These are phyloP conservation scores for Macroramphosus scolopax DNA, from an alignment of 2,797 vertebrate genomes.

Conservation along the genomic window DNA sequence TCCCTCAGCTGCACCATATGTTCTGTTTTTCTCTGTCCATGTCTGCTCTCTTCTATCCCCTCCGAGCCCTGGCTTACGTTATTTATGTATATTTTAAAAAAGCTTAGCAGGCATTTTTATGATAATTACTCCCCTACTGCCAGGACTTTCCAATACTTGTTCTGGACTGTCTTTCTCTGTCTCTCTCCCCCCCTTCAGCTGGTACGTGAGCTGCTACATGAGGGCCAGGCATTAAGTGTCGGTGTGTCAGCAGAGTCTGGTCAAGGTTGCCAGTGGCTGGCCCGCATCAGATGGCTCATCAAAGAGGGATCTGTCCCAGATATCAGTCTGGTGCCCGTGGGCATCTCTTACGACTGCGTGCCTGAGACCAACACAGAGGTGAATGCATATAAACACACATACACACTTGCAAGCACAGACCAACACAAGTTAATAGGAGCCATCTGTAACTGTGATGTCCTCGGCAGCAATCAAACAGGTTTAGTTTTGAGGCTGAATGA, in stretches of 20 bases:
- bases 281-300: slow-evolving; percentile 72
- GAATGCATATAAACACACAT: slow-evolving; percentile 23
- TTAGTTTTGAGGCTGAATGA: slow-evolving; percentile 16
- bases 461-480: slow-evolving; percentile 15
- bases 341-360: slow-evolving; percentile 82
- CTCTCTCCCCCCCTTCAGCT: slow-evolving; percentile 66
- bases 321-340: slow-evolving; percentile 82
- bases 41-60: too few species aligned
- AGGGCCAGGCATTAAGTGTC: slow-evolving; percentile 80
- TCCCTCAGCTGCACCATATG: slow-evolving; percentile 11
- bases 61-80: too few species aligned
- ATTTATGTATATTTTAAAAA: slow-evolving; percentile 40
- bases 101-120: slow-evolving; percentile 20
- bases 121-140: slow-evolving; percentile 25
- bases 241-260: slow-evolving; percentile 77
- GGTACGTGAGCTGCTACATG: slow-evolving; percentile 80
- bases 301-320: slow-evolving; percentile 72
- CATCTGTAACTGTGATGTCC: slow-evolving; percentile 29
- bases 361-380: slow-evolving; percentile 55
- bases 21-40: too few species aligned
- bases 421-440: slow-evolving; percentile 21
- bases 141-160: slow-evolving; percentile 21
- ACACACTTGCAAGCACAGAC: slow-evolving; percentile 2
- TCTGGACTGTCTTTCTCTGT: slow-evolving; percentile 7
- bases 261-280: slow-evolving; percentile 80